A percentile compares a stretch with the other conserved stretches of the same genome.
phyloP scores from a whole-genome alignment of 2,888 invertebrate genomes.

The Cerceris ruficornis region DNA sequence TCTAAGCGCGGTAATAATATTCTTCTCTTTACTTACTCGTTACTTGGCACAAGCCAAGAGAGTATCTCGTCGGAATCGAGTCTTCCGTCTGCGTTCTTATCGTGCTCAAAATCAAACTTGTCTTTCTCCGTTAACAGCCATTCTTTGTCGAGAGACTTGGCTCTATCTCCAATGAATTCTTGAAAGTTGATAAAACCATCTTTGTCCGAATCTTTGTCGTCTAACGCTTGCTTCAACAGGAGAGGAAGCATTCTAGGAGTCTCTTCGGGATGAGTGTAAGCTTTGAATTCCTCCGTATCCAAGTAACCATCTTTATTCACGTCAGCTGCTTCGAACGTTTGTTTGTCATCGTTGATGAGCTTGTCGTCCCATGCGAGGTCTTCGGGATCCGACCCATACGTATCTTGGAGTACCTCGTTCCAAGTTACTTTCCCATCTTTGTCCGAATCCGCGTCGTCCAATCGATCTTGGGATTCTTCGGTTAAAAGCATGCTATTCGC shows the following conservation, averaged over 20 bases:
- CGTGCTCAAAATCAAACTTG: conserved; percentile 93
- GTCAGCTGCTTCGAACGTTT: conserved; percentile 94
- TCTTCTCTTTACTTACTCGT: conserved; percentile 86
- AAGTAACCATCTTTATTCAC: conserved; percentile 90
- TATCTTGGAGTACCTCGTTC: conserved; percentile 94
- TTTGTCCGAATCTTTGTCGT: conserved; percentile 92
- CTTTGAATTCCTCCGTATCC: conserved; percentile 90
- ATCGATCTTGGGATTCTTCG: conserved; percentile 93
- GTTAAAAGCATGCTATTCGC: conserved; percentile 88
- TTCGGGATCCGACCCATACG: conserved; percentile 90
- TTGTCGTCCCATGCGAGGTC: conserved; percentile 82
- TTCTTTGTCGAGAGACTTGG: conserved; percentile 87
- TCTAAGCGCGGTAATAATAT: conserved; percentile 1
- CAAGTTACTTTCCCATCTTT: conserved; percentile 91
- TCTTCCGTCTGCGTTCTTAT: conserved; percentile 91
- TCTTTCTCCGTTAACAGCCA: conserved; percentile 89
- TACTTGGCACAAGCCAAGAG: conserved; percentile 95
- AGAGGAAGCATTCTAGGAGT: conserved; percentile 92
- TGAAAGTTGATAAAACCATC: conserved; percentile 94
- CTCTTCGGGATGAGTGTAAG: conserved; percentile 97
- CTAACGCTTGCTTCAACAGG: conserved; percentile 90
- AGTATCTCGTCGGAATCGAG: conserved; percentile 91
- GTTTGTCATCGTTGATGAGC: conserved; percentile 90
- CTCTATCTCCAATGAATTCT: conserved; percentile 91
- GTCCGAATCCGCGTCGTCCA: conserved; percentile 93